Conservation (phyloP, 2,113 vertebrate species). For the Nicator chloris region DNA sequence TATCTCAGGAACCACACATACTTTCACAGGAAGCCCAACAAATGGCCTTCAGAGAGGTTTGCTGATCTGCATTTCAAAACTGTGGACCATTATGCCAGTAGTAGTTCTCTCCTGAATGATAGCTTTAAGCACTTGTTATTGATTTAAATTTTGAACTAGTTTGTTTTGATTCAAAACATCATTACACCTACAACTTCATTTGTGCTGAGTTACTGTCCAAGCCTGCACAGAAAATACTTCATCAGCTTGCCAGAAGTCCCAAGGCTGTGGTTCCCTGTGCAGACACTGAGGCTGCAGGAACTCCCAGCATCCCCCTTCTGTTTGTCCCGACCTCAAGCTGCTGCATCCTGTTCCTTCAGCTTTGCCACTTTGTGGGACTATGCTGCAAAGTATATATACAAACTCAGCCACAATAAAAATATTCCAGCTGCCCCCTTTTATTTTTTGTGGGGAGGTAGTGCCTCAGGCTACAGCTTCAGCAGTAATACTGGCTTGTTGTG, state of each 20-base stretch:
- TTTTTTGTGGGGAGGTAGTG: not conserved
- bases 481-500: not conserved
- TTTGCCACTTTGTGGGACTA: not conserved
- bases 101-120: not conserved
- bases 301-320: not conserved
- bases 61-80: slow-evolving; percentile 39
- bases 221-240: not conserved
- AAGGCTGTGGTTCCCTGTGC: not conserved
- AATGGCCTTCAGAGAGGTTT: slow-evolving; percentile 18
- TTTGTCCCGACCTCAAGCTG: not conserved
- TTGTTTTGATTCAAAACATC: slow-evolving; percentile 60
- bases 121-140: slow-evolving; percentile 23
- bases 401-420: not conserved
- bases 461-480: not conserved
- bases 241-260: not conserved
- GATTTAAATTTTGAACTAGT: slow-evolving; percentile 46
- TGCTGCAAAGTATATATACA: not conserved
- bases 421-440: not conserved
- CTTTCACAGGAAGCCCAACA: slow-evolving; percentile 10
- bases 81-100: not conserved
- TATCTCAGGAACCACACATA: not conserved
- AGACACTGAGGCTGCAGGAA: not conserved
- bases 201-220: slow-evolving; percentile 31
- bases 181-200: slow-evolving; percentile 49
- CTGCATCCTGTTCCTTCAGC: not conserved